Base-by-base conservation (phyloP, 1,140 invertebrate species). In the Aphaenogaster ashmeadi region DNA sequence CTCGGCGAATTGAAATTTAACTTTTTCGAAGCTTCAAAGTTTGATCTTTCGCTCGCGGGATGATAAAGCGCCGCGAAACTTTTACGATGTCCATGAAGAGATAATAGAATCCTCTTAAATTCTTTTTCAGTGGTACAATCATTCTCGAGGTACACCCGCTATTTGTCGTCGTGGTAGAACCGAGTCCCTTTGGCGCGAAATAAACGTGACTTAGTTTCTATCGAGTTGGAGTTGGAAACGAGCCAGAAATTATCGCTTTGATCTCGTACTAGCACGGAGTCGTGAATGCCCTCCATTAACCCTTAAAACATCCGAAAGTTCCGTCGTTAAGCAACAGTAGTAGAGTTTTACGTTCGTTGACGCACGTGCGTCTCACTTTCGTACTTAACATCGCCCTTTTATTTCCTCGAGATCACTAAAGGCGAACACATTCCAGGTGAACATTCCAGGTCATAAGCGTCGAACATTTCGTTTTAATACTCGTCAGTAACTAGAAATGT, bases 231-330 rank as follows among this genome's bases (percentile, higher is more conserved):
- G 13, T 27, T 81, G 79, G 66, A 72, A 81, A 71, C 66, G 41
- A 72, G 66, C 79, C 79, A 81, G 66, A 72, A 81, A 81, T 72
- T 56, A 81, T 72, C 50, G 36, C 79, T 81, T 81, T 81, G 79
- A 81, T 69, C 78, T 69, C 15, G 64, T n/a, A 33, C 38, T 50
- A 15, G n/a, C 47, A 27, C 21, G 44, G 3, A 8, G 21, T 47
- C 64, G 64, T 27, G 9, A 81, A 54, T 44, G 18, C 21, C 18
- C 62, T 71, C 66, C 50, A 56, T 81, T 81, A 81, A 56, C 79
- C 36, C 69, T 71, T 81, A 69, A 62, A 36, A 47, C 50, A 81
- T 71, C 54, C 67, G 36, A 71, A 81, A 81, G 79, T 81, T 81
- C 66, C 11, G 38, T 33, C 66, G 67, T 81, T 72, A 71, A 71